Conservation (phyloP, 2,113 vertebrate species). For the Panurus biarmicus region DNA sequence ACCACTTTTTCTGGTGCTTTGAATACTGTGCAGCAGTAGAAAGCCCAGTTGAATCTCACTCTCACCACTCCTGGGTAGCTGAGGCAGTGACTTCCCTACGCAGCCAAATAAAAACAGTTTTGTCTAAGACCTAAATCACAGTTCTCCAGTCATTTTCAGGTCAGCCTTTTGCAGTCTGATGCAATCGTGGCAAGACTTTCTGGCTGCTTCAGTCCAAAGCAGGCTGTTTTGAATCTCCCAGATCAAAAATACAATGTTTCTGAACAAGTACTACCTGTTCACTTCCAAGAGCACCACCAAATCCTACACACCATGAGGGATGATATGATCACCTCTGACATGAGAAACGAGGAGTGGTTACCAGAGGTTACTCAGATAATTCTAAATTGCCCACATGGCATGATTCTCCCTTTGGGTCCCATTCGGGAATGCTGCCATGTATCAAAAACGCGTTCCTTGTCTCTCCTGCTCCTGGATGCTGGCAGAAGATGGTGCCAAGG, state of each 20-base stretch:
- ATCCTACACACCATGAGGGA: fast-evolving
- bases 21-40: neutral
- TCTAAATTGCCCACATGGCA: neutral
- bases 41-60: neutral
- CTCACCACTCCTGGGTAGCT: neutral
- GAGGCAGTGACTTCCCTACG: neutral
- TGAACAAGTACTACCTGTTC: neutral
- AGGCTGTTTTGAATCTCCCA: neutral
- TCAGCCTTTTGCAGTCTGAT: neutral
- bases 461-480: neutral
- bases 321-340: neutral
- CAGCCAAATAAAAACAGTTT: neutral
- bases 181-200: neutral
- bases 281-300: neutral
- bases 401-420: neutral
- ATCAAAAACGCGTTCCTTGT: neutral
- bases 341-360: neutral
- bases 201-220: neutral
- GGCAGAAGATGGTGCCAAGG: neutral
- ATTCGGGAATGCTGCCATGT: neutral
- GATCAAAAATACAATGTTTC: neutral
- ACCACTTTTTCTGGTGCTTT: neutral
- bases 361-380: neutral
- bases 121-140: neutral
- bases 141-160: neutral